Evolutionary conservation across 2,888 invertebrate genomes (phyloP), one percentile per base, ranked within the genome.

Genomic region (Saturnia japonica): DNA sequence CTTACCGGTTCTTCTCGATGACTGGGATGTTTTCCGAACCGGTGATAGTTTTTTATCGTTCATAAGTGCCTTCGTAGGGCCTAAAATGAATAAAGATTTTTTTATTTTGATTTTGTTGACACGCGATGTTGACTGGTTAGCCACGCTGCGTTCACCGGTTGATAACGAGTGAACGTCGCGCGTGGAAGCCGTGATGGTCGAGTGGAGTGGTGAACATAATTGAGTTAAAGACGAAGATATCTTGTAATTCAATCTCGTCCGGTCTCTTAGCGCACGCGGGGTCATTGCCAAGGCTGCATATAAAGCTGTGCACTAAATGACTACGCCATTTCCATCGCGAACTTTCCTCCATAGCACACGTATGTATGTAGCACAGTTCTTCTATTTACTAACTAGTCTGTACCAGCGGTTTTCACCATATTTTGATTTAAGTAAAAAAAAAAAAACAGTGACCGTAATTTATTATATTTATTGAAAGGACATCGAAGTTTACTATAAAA

Each of bases 221-320:
- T n/a, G 34, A 34, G 34, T 34, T 47, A 19, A 22, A 9, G 1
- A 3, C 14, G 25, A 60, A 28, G 40, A 64, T n/a, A n/a, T 64
- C 12, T 40, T 19, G 64, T 64, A 64, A 40, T 0, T 64, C 6
- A 40, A 9, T n/a, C n/a, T n/a, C 34, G n/a, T 69, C 68, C 54
- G 28, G 34, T 25, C 75, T 75, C 75, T 69, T 19, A 19, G 64
- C 8, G 74, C 73, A 76, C 19, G 2, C 74, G 81, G 85, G 87
- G 86, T 85, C 85, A 83, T 74, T 81, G 86, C 80, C 85, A 83
- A 85, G 84, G 80, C 73, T 70, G 73, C 28, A 34, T 42, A 54
- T 70, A 70, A 67, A 68, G 67, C 67, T 54, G 57, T 25, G 14
- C 4, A 43, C n/a, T 25, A 25, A 28, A 8, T 43, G 7, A 14